Percentiles rank a stretch among this genome's conserved stretches.
phyloP scores from a whole-genome alignment of 2,888 invertebrate genomes.

The Matsumyia berberina region DNA sequence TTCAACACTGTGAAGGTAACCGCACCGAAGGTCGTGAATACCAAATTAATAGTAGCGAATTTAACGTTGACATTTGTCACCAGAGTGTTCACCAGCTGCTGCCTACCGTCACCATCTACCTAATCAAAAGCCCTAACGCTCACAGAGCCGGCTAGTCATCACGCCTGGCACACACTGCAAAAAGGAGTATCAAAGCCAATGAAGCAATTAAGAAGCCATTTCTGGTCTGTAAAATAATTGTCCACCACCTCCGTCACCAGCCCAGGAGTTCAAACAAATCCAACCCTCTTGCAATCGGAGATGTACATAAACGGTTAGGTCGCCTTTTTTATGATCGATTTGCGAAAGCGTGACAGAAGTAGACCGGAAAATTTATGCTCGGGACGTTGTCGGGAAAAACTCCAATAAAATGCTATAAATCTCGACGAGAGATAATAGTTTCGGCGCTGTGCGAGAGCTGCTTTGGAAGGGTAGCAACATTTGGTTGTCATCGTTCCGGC shows the following conservation, averaged over 20 bases:
- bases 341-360: constrained; percentile 53
- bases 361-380: constrained; percentile 48
- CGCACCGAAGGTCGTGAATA: constrained; percentile 71
- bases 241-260: background rate
- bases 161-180: constrained; percentile 16
- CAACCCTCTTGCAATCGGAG: constrained; percentile 22
- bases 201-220: constrained; percentile 62
- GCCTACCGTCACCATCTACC: constrained; percentile 43
- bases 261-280: constrained; percentile 42
- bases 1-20: constrained; percentile 52
- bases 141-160: background rate
- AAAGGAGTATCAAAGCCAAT: constrained; percentile 30
- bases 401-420: constrained; percentile 64
- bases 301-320: constrained; percentile 36
- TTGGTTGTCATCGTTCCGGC: constrained; percentile 34
- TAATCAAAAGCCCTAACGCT: constrained; percentile 9
- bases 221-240: constrained; percentile 65
- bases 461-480: constrained; percentile 24
- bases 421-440: constrained; percentile 60
- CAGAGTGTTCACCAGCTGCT: constrained; percentile 53
- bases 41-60: constrained; percentile 64
- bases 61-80: constrained; percentile 73
- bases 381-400: constrained; percentile 37
- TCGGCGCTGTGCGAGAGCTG: constrained; percentile 6
- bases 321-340: constrained; percentile 56